Evolutionary conservation across 2,113 vertebrate species (phyloP).

Genomic region (Maccullochella peelii): DNA sequence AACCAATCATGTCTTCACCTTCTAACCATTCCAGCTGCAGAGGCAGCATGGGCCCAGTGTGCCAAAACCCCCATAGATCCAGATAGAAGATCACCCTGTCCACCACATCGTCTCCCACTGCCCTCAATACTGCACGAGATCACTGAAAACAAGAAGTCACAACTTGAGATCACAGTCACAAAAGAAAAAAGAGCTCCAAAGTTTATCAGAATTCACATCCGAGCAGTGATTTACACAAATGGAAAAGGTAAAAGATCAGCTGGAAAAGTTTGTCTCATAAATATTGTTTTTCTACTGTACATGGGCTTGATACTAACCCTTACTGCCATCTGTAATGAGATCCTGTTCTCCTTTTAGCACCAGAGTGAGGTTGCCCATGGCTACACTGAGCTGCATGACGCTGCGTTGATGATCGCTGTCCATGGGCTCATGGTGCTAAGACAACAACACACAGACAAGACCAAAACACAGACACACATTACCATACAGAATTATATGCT

Average conservation of each 20-base stretch:
- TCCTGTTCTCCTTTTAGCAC: constrained; percentile 94
- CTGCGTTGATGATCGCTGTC: constrained; percentile 87
- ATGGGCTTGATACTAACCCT: constrained; percentile 83
- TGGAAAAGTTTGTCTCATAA: not conserved
- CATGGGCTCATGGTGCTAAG: constrained; percentile 88
- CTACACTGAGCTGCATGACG: constrained; percentile 90
- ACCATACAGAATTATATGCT: not conserved
- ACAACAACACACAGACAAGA: constrained; percentile 22
- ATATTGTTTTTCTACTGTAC: not conserved
- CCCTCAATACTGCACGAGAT: constrained; percentile 90
- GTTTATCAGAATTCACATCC: not conserved
- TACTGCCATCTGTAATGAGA: constrained; percentile 92
- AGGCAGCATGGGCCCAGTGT: constrained; percentile 93
- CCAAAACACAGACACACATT: constrained; percentile 5
- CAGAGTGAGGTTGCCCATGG: constrained; percentile 94
- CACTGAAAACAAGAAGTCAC: constrained; percentile 79
- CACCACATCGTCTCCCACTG: constrained; percentile 93
- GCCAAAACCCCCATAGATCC: constrained; percentile 92
- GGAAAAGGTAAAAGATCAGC: not conserved
- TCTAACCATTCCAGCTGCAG: constrained; percentile 83
- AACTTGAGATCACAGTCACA: not conserved
- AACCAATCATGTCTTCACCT: constrained; percentile 81
- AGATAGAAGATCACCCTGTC: constrained; percentile 95
- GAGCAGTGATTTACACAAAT: not conserved
- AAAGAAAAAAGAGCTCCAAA: not conserved